Evolutionary conservation across 1,140 invertebrate genomes (phyloP).

Genomic region (Macrobrachium rosenbergii): DNA sequence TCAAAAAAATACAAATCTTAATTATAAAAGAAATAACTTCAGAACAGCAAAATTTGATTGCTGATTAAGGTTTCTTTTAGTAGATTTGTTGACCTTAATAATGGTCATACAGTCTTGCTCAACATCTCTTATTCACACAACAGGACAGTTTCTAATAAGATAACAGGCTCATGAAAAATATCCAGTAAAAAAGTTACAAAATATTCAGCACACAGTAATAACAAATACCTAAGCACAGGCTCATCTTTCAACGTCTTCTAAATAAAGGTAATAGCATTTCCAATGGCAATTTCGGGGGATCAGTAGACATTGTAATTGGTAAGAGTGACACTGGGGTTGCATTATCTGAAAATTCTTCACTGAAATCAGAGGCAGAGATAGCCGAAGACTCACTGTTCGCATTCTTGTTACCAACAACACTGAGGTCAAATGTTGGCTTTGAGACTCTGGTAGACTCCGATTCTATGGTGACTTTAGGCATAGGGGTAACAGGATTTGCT

Average conservation of each 20-base stretch:
- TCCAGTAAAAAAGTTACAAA: background rate
- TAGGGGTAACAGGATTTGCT: too few relatives aligned
- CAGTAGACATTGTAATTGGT: conserved; percentile 51
- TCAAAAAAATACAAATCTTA: too few relatives aligned
- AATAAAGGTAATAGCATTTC: conserved; percentile 44
- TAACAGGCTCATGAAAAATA: background rate
- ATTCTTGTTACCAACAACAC: background rate
- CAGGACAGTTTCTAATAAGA: too few relatives aligned
- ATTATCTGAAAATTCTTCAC: background rate
- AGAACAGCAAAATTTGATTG: too few relatives aligned
- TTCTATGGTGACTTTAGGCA: too few relatives aligned
- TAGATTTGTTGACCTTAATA: too few relatives aligned
- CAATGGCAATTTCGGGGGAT: conserved; percentile 24
- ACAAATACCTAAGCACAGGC: background rate
- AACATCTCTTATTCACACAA: too few relatives aligned
- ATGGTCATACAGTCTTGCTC: too few relatives aligned
- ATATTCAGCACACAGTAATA: background rate
- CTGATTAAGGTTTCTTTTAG: too few relatives aligned
- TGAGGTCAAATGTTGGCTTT: conserved; percentile 38
- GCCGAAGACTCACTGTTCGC: background rate
- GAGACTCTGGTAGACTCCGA: background rate
- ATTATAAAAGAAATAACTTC: too few relatives aligned
- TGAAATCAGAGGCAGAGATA: conserved; percentile 23
- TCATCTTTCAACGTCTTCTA: conserved; percentile 21
- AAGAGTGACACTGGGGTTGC: conserved; percentile 11